Conservation (phyloP, 2,113 vertebrate genomes). For the Lasiurus borealis region DNA sequence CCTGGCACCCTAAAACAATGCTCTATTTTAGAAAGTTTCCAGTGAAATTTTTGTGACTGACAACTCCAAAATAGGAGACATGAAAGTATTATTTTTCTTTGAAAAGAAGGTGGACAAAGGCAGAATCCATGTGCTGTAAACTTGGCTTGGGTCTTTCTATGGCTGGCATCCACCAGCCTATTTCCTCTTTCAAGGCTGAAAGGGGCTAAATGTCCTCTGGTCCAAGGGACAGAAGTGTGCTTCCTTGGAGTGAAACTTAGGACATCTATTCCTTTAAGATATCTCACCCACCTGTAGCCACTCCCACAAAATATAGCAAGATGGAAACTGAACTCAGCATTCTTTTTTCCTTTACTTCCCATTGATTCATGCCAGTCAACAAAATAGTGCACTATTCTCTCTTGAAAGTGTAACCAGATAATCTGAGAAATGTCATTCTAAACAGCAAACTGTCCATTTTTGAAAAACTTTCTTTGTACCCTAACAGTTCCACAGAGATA, state of each 20-base stretch:
- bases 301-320: not conserved
- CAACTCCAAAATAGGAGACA: not conserved
- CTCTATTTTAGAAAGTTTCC: not conserved
- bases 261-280: not conserved
- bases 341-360: not conserved
- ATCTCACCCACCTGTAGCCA: not conserved
- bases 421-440: not conserved
- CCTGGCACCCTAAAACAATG: not conserved
- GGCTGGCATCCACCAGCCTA: not conserved
- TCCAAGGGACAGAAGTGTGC: not conserved
- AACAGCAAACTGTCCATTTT: not conserved
- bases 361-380: not conserved
- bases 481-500: not conserved
- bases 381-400: not conserved
- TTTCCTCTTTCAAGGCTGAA: not conserved
- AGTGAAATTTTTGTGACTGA: not conserved
- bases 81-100: not conserved
- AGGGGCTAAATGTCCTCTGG: not conserved
- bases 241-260: not conserved
- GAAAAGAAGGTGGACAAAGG: not conserved
- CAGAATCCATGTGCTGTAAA: not conserved
- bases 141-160: not conserved
- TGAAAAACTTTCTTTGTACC: not conserved
- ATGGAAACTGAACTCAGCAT: not conserved
- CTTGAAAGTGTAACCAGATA: slow-evolving; percentile 10